These are phyloP conservation scores for Sinopyrophorus schimmeli DNA, from an alignment of 2,888 invertebrate genomes.

Conservation along the genomic window DNA sequence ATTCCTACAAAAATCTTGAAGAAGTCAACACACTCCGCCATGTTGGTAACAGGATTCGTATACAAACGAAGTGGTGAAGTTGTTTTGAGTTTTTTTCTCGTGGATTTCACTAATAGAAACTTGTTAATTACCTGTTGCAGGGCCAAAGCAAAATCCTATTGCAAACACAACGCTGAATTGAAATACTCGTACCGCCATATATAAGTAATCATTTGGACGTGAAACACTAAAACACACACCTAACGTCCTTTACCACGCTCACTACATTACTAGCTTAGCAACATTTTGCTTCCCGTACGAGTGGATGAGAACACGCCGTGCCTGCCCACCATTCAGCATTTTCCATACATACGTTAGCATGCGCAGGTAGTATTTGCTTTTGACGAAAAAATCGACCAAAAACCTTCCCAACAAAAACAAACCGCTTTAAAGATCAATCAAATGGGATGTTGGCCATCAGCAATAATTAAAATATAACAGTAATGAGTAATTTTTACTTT, in stretches of 20 bases:
- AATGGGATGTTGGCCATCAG: slow-evolving; percentile 16
- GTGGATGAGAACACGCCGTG: slow-evolving; percentile 53
- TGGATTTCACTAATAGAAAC: neutral
- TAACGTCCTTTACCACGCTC: slow-evolving; percentile 36
- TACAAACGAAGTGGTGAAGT: slow-evolving; percentile 32
- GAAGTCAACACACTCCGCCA: slow-evolving; percentile 44
- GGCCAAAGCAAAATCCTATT: slow-evolving; percentile 54
- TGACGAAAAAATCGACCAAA: slow-evolving; percentile 30
- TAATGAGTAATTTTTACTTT: no score
- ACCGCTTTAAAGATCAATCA: slow-evolving; percentile 14
- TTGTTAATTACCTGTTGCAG: slow-evolving; percentile 41
- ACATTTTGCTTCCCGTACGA: slow-evolving; percentile 52
- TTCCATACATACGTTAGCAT: slow-evolving; percentile 39
- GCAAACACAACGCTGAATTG: slow-evolving; percentile 68
- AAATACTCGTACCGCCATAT: slow-evolving; percentile 79
- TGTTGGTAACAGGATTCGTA: slow-evolving; percentile 40
- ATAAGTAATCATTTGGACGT: slow-evolving; percentile 70
- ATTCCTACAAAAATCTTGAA: slow-evolving; percentile 30
- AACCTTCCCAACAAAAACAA: slow-evolving; percentile 17
- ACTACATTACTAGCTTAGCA: slow-evolving; percentile 44
- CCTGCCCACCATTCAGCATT: slow-evolving; percentile 43
- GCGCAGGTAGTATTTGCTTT: slow-evolving; percentile 37
- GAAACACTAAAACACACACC: slow-evolving; percentile 46
- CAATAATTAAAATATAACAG: neutral
- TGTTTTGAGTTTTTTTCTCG: slow-evolving; percentile 36